phyloP scores from a whole-genome alignment of 2,113 vertebrate species.

The Sula dactylatra region DNA sequence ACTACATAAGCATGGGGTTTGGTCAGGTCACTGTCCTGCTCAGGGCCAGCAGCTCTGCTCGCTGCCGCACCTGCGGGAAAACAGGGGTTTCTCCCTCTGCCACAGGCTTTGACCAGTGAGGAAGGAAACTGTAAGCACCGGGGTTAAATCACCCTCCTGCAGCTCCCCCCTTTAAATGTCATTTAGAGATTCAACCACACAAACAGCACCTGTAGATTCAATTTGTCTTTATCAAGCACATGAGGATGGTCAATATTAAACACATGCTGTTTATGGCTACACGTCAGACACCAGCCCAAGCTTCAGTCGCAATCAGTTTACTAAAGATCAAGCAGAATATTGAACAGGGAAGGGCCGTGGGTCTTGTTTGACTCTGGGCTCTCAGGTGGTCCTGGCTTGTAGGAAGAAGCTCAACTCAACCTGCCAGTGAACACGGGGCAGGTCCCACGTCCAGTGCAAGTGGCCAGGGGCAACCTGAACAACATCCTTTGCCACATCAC shows the following conservation, averaged over 20 bases:
- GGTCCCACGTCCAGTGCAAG: background rate
- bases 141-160: background rate
- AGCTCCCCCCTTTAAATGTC: background rate
- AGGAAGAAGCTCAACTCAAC: background rate
- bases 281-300: background rate
- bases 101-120: fast-evolving
- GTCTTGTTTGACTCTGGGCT: background rate
- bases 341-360: background rate
- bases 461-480: background rate
- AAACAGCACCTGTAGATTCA: background rate
- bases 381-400: background rate
- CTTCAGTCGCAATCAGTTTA: background rate
- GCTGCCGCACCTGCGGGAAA: background rate
- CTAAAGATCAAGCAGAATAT: background rate
- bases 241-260: background rate
- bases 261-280: background rate
- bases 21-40: background rate
- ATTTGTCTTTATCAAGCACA: background rate
- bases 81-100: background rate
- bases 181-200: background rate
- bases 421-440: background rate
- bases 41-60: fast-evolving
- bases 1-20: fast-evolving
- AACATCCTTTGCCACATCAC: background rate
- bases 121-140: background rate